Evolutionary conservation across 2,113 vertebrate genomes (phyloP), one percentile per base, ranked within the genome.

Genomic region (Myocastor coypus): DNA sequence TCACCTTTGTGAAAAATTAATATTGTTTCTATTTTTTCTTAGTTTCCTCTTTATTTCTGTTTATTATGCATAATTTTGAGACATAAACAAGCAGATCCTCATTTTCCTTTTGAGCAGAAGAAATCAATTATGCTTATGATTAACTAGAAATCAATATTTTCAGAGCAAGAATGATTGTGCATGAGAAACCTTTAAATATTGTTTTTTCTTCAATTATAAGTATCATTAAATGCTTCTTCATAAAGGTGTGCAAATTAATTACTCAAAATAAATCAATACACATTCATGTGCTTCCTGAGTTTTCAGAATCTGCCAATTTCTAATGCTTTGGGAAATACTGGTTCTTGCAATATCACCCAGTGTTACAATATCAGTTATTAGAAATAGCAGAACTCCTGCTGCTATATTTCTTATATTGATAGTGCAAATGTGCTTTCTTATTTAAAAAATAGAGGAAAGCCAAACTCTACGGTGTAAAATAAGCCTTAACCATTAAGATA

Each of bases 61-160:
- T 91, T 95, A 94, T 75, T 69, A 86, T 64, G 19, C 24, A 83
- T 87, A 73, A 73, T 93, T 94, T 77, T 64, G 50, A 13, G 93
- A 94, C 42, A 30, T 77, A 91, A 69, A 69, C 16, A 89, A 89
- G 5, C 11, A 34, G 10, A 81, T 52, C 26, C 2, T 82, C 30
- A 89, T 75, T 90, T 96, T 96, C n/a, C 66, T 89, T 94, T 96
- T 82, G 28, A 92, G 77, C 22, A 88, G 91, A 95, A 91, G 63
- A 2, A 24, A 94, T 66, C 37, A 91, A 81, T 96, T 97, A 96
- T 92, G n/a, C 9, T 94, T 59, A 69, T 61, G 26, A 91, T 93
- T 75, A 88, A 57, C 46, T 83, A 42, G 68, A 85, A 87, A 95
- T 94, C 87, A 82, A 84, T 84, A 93, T 22, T 92, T 77, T 88